Percentiles rank a stretch among this genome's conserved stretches.
Evolutionary conservation across 2,113 vertebrate species (phyloP).

Genomic region (Lepisosteus osseus): DNA sequence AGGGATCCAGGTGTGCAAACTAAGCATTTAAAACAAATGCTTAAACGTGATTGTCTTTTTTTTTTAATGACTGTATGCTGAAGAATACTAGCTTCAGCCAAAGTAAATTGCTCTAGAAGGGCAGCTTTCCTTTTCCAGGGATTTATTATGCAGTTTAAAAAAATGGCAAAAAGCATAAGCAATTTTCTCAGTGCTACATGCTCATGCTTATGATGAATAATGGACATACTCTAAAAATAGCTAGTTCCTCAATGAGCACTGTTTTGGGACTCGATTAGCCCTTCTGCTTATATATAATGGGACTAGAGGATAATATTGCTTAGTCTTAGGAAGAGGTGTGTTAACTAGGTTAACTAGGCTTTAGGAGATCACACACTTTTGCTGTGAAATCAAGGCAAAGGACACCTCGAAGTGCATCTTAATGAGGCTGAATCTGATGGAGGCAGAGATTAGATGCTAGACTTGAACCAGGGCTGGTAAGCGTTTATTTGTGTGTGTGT

Average conservation of each 20-base stretch:
- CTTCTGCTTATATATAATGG: slow-evolving; percentile 42
- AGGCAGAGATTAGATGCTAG: neutral
- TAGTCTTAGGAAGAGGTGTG: slow-evolving; percentile 20
- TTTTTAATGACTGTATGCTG: slow-evolving; percentile 2
- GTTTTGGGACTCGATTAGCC: slow-evolving; percentile 49
- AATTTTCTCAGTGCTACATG: slow-evolving; percentile 47
- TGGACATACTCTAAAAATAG: slow-evolving; percentile 39
- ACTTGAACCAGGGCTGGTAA: neutral
- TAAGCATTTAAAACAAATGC: slow-evolving; percentile 9
- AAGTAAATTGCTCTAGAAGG: slow-evolving; percentile 18
- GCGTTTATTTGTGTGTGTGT: neutral
- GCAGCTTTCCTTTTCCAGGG: slow-evolving; percentile 23
- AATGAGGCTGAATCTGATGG: neutral
- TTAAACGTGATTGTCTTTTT: slow-evolving; percentile 8
- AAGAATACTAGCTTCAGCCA: slow-evolving; percentile 12
- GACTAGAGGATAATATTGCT: slow-evolving; percentile 1
- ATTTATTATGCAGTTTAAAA: slow-evolving; percentile 37
- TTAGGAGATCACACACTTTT: neutral
- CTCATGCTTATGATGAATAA: slow-evolving; percentile 39
- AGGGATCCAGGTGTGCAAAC: neutral
- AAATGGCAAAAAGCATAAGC: slow-evolving; percentile 39
- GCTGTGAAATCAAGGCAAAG: slow-evolving; percentile 1
- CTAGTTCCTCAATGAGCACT: slow-evolving; percentile 37
- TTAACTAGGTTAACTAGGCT: slow-evolving; percentile 39
- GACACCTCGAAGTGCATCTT: slow-evolving; percentile 4